Evolutionary conservation across 2,888 invertebrate genomes (phyloP), one percentile per base, ranked within the genome.

Genomic region (Stegophylla sp.): DNA sequence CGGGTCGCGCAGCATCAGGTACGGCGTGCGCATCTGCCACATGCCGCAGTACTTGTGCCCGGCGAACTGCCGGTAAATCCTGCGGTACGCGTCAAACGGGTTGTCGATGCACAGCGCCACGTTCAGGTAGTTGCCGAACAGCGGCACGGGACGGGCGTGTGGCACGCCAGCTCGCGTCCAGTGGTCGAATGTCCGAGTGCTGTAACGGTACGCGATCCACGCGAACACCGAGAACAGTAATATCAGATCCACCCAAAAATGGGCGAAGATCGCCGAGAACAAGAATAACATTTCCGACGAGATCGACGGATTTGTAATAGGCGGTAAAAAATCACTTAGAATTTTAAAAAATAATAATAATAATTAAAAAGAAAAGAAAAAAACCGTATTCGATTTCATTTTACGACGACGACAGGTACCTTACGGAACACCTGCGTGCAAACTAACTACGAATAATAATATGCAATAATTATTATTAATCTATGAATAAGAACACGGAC

Each of bases 11-110:
- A 89, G 81, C 0, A 89, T 83, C 1, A 89, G 83, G 75, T 86
- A 86, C 0, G 89, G 89, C 82, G 86, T 87, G 82, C 87, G 86
- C 67, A 88, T 87, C 23, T 88, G 86, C 83, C 87, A 89, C 53
- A 89, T 86, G 3, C 89, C 89, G 23, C 88, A 85, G 82, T 85
- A 88, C 1, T 66, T 66, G 34, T 45, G 34, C 9, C 66, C 66
- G n/a, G 66, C 66, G 2, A 66, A 12, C 12, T 43, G 9, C 15
- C 20, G 7, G 12, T 66, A 66, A 20, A 66, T 66, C 12, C 20
- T 34, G 0, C 43, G 12, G 20, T 41, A 66, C 41, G 66, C 43
- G 41, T 66, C n/a, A 9, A 20, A n/a, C 9, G 66, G 66, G 20
- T 66, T 4, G 4, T 66, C 43, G 20, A 20, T 41, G 66, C 66